Evolutionary conservation across 2,888 invertebrate species (phyloP).

Genomic region (Ochropleura leucogaster): DNA sequence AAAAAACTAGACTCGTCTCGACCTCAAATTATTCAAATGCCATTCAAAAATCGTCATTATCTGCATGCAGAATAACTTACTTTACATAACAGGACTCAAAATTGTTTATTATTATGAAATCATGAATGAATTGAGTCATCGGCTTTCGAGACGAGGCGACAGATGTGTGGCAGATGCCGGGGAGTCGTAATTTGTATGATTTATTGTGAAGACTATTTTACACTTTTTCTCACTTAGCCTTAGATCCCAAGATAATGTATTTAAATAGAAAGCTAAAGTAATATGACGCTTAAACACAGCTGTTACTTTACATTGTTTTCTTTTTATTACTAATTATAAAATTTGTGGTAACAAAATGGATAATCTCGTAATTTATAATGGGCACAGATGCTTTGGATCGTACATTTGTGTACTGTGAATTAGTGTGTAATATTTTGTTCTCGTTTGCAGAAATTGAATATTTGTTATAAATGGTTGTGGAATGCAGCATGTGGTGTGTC

Average conservation of each 20-base stretch:
- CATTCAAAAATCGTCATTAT: constrained; percentile 30
- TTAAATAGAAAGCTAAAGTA: constrained; percentile 38
- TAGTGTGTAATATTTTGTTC: constrained; percentile 38
- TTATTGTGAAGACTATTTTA: constrained; percentile 45
- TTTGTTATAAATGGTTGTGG: constrained; percentile 31
- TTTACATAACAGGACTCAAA: constrained; percentile 47
- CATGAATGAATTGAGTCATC: constrained; percentile 60
- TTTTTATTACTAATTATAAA: constrained; percentile 39
- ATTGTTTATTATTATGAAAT: constrained; percentile 55
- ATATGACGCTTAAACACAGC: constrained; percentile 34
- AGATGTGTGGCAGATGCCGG: constrained; percentile 58
- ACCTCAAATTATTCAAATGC: constrained; percentile 36
- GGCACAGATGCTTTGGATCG: constrained; percentile 47
- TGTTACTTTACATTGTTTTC: constrained; percentile 24
- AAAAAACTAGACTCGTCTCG: constrained; percentile 33
- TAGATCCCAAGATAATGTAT: constrained; percentile 16
- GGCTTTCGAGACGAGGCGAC: constrained; percentile 26
- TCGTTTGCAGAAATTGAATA: constrained; percentile 36
- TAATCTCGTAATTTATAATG: constrained; percentile 46
- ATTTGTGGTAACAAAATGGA: constrained; percentile 46
- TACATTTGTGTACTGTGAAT: constrained; percentile 36
- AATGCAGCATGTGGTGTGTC: constrained; percentile 18
- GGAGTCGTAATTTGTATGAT: constrained; percentile 58
- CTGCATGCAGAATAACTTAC: constrained; percentile 36
- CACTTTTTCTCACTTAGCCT: constrained; percentile 44